Conservation (phyloP, 1,140 invertebrate species). For the Chelonus insularis region DNA sequence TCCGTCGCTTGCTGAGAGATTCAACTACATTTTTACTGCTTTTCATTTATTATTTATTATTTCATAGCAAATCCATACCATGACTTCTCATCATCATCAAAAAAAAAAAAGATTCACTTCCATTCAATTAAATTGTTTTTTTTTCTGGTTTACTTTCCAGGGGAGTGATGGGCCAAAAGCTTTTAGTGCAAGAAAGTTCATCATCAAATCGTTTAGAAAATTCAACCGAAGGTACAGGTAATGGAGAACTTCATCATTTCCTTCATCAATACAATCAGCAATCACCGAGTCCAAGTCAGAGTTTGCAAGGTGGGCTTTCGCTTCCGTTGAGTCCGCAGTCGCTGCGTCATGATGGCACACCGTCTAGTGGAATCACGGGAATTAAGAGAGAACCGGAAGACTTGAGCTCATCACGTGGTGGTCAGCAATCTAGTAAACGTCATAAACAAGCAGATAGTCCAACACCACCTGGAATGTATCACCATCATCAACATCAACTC, state of each 20-base stretch:
- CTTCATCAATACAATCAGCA: slow-evolving; percentile 68
- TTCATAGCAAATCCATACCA: too few relatives aligned
- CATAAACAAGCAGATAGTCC: slow-evolving; percentile 59
- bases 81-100: too few relatives aligned
- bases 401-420: slow-evolving; percentile 61
- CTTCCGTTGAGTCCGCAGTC: slow-evolving; percentile 57
- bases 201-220: slow-evolving; percentile 64
- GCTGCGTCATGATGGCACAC: slow-evolving; percentile 51
- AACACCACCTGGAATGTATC: slow-evolving; percentile 65
- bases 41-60: too few relatives aligned
- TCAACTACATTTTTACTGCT: too few relatives aligned
- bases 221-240: slow-evolving; percentile 55
- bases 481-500: slow-evolving; percentile 59
- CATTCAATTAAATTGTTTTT: too few relatives aligned
- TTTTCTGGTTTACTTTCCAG: slow-evolving; percentile 46
- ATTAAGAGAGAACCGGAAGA: slow-evolving; percentile 72
- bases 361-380: slow-evolving; percentile 54
- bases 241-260: slow-evolving; percentile 62
- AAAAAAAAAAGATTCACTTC: too few relatives aligned
- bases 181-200: slow-evolving; percentile 55
- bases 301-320: slow-evolving; percentile 51
- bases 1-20: slow-evolving; percentile 30
- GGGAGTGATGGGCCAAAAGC: slow-evolving; percentile 59
- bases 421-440: slow-evolving; percentile 59
- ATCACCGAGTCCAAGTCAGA: slow-evolving; percentile 60